Evolutionary conservation across 2,888 invertebrate species (phyloP).

Genomic region (Sturmia bella): DNA sequence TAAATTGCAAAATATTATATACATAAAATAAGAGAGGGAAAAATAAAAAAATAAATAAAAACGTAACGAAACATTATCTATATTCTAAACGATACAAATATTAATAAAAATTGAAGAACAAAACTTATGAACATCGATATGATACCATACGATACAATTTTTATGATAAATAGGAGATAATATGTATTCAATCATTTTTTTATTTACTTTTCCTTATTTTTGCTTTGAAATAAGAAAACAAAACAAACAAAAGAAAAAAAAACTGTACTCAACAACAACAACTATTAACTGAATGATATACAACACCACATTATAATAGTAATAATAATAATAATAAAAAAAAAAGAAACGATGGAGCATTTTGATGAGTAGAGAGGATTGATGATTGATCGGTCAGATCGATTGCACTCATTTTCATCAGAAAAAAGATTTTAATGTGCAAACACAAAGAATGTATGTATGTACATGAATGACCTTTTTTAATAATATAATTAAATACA

Average conservation of each 20-base stretch:
- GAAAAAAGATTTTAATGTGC: slow-evolving; percentile 19
- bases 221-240: slow-evolving; percentile 66
- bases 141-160: slow-evolving; percentile 78
- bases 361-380: slow-evolving; percentile 14
- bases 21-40: slow-evolving; percentile 35
- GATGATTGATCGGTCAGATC: not conserved
- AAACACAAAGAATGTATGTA: slow-evolving; percentile 14
- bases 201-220: slow-evolving; percentile 44
- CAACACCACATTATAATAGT: slow-evolving; percentile 28
- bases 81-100: slow-evolving; percentile 73
- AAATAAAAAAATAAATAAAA: slow-evolving; percentile 66
- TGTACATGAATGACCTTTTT: slow-evolving; percentile 19
- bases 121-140: slow-evolving; percentile 78
- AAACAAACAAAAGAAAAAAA: too few species aligned
- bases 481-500: slow-evolving; percentile 36
- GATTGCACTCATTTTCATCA: slow-evolving; percentile 3
- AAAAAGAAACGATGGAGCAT: not conserved
- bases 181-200: slow-evolving; percentile 53
- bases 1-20: slow-evolving; percentile 74
- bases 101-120: slow-evolving; percentile 70
- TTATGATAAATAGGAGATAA: slow-evolving; percentile 70
- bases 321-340: too few species aligned
- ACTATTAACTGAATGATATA: slow-evolving; percentile 51
- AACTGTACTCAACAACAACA: slow-evolving; percentile 48
- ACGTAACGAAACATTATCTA: slow-evolving; percentile 75